phyloP scores from a whole-genome alignment of 2,113 vertebrate genomes.

The Daphoenositta chrysoptera region DNA sequence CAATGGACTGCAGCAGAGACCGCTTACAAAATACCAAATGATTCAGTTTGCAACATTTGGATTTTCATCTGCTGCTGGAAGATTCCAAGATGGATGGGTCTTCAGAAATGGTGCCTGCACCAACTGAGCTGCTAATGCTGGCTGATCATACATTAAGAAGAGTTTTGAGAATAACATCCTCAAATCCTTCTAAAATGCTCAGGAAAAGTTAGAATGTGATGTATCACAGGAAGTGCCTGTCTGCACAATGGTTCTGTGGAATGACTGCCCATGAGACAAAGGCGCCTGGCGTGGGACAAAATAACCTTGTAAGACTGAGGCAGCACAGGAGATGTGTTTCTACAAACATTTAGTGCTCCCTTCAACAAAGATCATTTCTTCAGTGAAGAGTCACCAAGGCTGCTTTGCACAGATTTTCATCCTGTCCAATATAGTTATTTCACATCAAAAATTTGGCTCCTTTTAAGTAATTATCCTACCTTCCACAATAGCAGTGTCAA shows the following conservation, averaged over 20 bases:
- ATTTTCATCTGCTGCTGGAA: constrained; percentile 11
- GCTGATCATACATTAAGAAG: neutral
- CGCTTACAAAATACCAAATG: neutral
- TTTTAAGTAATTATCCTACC: neutral
- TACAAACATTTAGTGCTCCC: neutral
- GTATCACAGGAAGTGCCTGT: neutral
- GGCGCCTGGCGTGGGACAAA: neutral
- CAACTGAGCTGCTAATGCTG: neutral
- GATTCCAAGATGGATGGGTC: neutral
- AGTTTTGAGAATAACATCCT: neutral
- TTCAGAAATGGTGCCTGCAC: neutral
- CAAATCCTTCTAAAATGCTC: neutral
- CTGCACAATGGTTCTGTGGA: neutral
- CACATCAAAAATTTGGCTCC: neutral
- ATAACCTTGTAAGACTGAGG: neutral
- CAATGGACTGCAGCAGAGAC: neutral
- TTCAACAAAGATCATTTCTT: neutral
- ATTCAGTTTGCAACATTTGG: neutral
- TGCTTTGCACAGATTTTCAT: neutral
- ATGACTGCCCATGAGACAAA: neutral
- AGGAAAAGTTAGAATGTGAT: neutral
- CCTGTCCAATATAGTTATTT: neutral
- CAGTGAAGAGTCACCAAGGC: neutral
- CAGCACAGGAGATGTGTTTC: neutral
- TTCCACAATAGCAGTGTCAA: neutral